These are phyloP conservation scores for Varecia variegata DNA, from an alignment of 2,797 vertebrate genomes.

Conservation along the genomic window DNA sequence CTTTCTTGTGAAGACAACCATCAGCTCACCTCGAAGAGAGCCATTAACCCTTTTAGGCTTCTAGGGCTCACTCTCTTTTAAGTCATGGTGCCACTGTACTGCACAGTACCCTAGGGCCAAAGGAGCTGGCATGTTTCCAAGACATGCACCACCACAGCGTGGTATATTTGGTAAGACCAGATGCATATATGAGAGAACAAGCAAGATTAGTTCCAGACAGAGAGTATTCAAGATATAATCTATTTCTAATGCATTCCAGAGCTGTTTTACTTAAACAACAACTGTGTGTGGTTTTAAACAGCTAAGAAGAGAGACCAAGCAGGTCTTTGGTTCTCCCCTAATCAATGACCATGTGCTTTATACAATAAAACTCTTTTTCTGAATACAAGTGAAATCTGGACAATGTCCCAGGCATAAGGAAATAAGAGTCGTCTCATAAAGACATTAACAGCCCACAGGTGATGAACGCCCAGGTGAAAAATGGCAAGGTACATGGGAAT, in stretches of 20 bases:
- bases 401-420: not conserved
- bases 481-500: not conserved
- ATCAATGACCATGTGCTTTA: not conserved
- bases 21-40: not conserved
- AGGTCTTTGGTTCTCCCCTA: not conserved
- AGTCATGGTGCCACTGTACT: not conserved
- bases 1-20: not conserved
- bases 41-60: not conserved
- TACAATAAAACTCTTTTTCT: not conserved
- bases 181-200: not conserved
- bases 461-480: not conserved
- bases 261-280: not conserved
- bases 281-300: not conserved
- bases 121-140: not conserved
- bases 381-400: not conserved
- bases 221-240: not conserved
- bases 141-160: not conserved
- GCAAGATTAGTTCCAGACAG: not conserved
- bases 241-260: not conserved
- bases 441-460: not conserved
- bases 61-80: not conserved
- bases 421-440: not conserved
- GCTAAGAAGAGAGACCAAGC: not conserved
- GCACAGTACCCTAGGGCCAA: not conserved
- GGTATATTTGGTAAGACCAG: not conserved